A percentile compares a stretch with the other conserved stretches of the same genome.
These are phyloP conservation scores for Drosophila athabasca DNA, from an alignment of 1,140 invertebrate species.

Conservation along the genomic window DNA sequence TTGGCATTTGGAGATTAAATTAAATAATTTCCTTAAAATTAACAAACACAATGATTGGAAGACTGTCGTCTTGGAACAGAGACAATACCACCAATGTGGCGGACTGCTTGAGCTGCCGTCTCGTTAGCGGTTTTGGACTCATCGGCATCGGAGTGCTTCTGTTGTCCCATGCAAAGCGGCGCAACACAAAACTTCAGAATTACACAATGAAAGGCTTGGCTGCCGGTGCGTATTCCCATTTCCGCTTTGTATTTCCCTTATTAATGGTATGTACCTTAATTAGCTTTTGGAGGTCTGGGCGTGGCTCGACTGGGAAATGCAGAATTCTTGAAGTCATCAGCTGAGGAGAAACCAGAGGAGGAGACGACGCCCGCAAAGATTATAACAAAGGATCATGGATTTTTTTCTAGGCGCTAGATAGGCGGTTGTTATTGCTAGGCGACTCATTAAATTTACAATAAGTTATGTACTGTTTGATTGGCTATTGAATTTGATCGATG, in stretches of 20 bases:
- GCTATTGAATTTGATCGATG: background rate
- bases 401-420: conserved; percentile 55
- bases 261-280: background rate
- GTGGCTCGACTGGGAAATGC: conserved; percentile 65
- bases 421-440: conserved; percentile 17
- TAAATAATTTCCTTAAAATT: background rate
- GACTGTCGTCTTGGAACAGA: conserved; percentile 53
- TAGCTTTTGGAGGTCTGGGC: conserved; percentile 57
- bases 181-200: conserved; percentile 39
- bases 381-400: conserved; percentile 40
- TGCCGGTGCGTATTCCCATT: conserved; percentile 31
- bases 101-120: conserved; percentile 60
- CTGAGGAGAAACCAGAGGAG: conserved; percentile 28
- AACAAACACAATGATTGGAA: conserved; percentile 59
- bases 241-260: background rate
- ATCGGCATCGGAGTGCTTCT: conserved; percentile 64
- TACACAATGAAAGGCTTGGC: conserved; percentile 68
- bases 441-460: conserved; percentile 4
- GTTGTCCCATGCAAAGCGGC: conserved; percentile 56
- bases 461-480: conserved; percentile 10
- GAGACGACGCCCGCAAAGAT: conserved; percentile 11
- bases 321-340: conserved; percentile 51
- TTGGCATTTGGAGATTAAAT: background rate
- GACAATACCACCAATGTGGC: conserved; percentile 47
- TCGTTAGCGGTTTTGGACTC: conserved; percentile 64